Evolutionary conservation across 2,797 vertebrate species (phyloP).

Genomic region (Gobio occitaniae): DNA sequence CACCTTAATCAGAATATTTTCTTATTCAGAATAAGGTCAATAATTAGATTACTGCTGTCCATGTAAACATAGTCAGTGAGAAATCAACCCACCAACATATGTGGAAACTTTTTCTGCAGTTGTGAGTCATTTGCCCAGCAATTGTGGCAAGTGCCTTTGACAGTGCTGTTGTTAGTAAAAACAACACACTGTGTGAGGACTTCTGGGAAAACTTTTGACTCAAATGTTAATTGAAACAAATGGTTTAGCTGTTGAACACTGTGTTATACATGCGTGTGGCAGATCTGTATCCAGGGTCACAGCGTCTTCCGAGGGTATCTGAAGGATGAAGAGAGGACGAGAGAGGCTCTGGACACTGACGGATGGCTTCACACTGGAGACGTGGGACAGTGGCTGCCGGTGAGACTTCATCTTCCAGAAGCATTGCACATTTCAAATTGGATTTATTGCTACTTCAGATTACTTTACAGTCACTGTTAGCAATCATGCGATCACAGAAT

Average conservation of each 20-base stretch:
- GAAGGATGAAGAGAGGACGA: conserved; percentile 75
- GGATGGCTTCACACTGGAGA: conserved; percentile 84
- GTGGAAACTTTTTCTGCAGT: too few relatives aligned
- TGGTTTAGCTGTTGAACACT: not conserved
- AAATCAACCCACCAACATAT: not conserved
- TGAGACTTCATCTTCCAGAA: conserved; percentile 45
- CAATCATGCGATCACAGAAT: too few relatives aligned
- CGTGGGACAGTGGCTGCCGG: conserved; percentile 83
- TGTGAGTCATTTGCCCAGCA: too few relatives aligned
- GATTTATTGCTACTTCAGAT: not conserved
- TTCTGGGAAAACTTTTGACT: not conserved
- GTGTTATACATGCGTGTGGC: not conserved
- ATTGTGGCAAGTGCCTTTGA: not conserved
- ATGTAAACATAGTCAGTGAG: too few relatives aligned
- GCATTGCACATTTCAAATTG: not conserved
- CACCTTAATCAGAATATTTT: too few relatives aligned
- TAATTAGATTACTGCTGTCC: too few relatives aligned
- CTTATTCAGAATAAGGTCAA: too few relatives aligned
- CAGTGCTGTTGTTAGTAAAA: not conserved
- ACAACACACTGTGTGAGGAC: not conserved
- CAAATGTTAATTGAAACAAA: not conserved
- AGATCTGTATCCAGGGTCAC: conserved; percentile 82
- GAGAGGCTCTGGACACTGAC: conserved; percentile 76
- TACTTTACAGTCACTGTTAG: not conserved
- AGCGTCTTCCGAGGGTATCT: conserved; percentile 82